Base-by-base conservation (phyloP, 2,797 vertebrate genomes). In the Myoxocephalus aenaeus region DNA sequence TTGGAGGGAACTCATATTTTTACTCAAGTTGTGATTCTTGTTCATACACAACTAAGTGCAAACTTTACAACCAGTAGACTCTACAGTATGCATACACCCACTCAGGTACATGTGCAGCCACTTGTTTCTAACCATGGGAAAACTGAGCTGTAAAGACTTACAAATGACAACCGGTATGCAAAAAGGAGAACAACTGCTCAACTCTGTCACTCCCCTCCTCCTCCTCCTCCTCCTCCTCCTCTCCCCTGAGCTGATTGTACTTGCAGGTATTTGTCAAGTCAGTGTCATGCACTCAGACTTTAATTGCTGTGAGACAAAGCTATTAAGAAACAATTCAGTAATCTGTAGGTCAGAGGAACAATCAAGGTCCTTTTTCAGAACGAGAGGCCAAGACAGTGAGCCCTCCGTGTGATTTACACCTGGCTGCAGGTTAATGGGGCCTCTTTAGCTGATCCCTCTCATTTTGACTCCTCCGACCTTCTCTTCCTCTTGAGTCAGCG, bases 391-490 rank as follows among this genome's bases (percentile, higher is more conserved):
- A 36, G 62, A 76, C 66, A 7, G 40, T 53, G 69, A 32, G 79
- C 76, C 44, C 32, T 53, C 54, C 2, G 10, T 61, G 70, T 80
- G 83, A 87, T 83, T 84, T 71, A 86, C 85, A 81, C 79, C 84
- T 85, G 75, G 86, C 81, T 85, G 53, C 80, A 90, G 88, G 87
- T 92, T 86, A 89, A 89, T 83, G 70, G 79, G 80, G 75, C 87
- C 84, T 80, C 70, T 13, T 65, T 22, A 64, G 56, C 67, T 73
- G 69, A 83, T 88, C 73, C 79, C 70, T 83, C 75, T 86, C 64
- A 51, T 80, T 86, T 79, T 3, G 15, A 86, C 80, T 77, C 17
- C 18, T 72, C 71, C 18, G 5, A 84, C 81, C 79, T 83, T 69
- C 73, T 83, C 70, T 78, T 88, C 82, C 79, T 86, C 77, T 79